Evolutionary conservation across 1,140 invertebrate genomes (phyloP).

Genomic region (Eubasilissa regina): DNA sequence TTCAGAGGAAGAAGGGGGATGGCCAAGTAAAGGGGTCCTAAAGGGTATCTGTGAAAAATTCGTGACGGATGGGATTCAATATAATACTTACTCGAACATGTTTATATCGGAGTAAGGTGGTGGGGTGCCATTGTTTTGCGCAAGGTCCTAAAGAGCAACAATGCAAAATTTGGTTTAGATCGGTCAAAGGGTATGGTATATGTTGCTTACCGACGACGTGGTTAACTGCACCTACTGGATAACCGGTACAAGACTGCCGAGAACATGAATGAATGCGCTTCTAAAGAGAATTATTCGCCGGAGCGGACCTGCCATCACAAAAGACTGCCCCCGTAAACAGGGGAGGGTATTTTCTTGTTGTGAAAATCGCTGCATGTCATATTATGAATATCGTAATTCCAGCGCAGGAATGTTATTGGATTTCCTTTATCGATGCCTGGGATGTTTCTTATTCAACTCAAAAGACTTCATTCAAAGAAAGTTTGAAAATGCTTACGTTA

Average conservation of each 20-base stretch:
- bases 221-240: neutral
- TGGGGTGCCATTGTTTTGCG: too few species aligned
- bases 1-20: too few species aligned
- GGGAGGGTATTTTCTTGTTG: slow-evolving; percentile 40
- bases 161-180: too few species aligned
- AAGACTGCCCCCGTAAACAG: slow-evolving; percentile 27
- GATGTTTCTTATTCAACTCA: slow-evolving; percentile 30
- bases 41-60: too few species aligned
- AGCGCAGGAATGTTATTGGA: slow-evolving; percentile 40
- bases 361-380: slow-evolving; percentile 45
- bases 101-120: too few species aligned
- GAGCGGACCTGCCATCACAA: neutral
- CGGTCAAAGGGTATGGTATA: too few species aligned
- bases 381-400: slow-evolving; percentile 36
- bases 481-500: too few species aligned
- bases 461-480: slow-evolving; percentile 30
- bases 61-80: too few species aligned
- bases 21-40: too few species aligned
- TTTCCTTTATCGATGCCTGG: slow-evolving; percentile 15
- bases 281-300: slow-evolving; percentile 22
- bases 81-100: too few species aligned
- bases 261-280: slow-evolving; percentile 3
- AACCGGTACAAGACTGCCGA: neutral
- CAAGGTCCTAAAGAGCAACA: too few species aligned
- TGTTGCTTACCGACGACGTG: too few species aligned